phyloP scores from a whole-genome alignment of 2,888 invertebrate genomes.

The Smittia aterrima region DNA sequence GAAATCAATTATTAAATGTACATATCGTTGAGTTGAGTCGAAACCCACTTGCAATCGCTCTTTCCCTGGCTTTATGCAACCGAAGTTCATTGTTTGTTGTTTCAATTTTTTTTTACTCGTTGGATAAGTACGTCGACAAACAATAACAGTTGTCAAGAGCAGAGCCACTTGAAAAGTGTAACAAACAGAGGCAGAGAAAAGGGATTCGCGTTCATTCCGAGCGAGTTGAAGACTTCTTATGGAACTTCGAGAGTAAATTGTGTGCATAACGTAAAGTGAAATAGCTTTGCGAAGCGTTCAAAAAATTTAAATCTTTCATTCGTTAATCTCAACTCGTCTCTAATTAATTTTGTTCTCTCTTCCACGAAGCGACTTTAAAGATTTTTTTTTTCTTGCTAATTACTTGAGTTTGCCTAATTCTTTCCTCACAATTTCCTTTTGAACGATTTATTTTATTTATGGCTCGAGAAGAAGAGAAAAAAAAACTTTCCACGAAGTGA shows the following conservation, averaged over 20 bases:
- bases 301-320: background rate
- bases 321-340: background rate
- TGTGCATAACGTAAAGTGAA: background rate
- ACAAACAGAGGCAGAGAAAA: conserved; percentile 35
- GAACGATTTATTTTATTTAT: background rate
- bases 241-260: conserved; percentile 1
- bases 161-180: conserved; percentile 41
- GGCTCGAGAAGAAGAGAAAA: background rate
- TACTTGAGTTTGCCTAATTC: too few species aligned
- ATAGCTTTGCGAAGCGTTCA: background rate
- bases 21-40: background rate
- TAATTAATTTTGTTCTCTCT: background rate
- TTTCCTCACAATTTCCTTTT: background rate
- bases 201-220: conserved; percentile 30
- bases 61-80: conserved; percentile 33
- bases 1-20: conserved; percentile 27
- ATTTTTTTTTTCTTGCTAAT: too few species aligned
- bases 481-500: too few species aligned
- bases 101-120: conserved; percentile 36
- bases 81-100: conserved; percentile 37
- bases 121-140: conserved; percentile 37
- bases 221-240: background rate
- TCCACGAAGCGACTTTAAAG: background rate
- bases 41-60: conserved; percentile 11
- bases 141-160: conserved; percentile 42